phyloP scores from a whole-genome alignment of 2,113 vertebrate genomes.

The Alces alces region DNA sequence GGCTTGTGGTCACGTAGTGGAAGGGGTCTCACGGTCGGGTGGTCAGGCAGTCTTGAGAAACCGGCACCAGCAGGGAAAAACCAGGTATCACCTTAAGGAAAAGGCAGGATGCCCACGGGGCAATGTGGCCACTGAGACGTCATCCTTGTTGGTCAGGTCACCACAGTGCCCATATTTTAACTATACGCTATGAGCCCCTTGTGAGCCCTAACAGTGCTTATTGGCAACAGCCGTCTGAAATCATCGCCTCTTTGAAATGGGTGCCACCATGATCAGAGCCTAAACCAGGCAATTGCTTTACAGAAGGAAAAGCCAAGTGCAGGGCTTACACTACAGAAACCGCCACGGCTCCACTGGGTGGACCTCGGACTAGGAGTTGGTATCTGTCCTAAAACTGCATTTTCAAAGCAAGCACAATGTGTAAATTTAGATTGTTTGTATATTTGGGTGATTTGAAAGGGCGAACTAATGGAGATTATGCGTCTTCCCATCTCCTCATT shows the following conservation, averaged over 20 bases:
- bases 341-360: neutral
- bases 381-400: neutral
- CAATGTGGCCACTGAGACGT: neutral
- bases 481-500: neutral
- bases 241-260: neutral
- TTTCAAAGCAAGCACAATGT: neutral
- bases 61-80: neutral
- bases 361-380: neutral
- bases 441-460: neutral
- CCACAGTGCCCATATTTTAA: neutral
- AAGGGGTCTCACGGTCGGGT: neutral
- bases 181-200: fast-evolving
- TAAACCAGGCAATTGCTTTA: neutral
- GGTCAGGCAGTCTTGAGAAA: neutral
- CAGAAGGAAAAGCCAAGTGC: neutral
- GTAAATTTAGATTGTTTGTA: neutral
- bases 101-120: neutral
- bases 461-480: neutral
- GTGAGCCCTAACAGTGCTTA: neutral
- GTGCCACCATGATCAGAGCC: neutral
- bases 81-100: neutral
- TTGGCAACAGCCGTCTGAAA: neutral
- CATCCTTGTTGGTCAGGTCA: neutral
- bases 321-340: neutral
- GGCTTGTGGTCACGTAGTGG: neutral